Conservation (phyloP, 2,888 invertebrate genomes). For the Aplocera efformata region DNA sequence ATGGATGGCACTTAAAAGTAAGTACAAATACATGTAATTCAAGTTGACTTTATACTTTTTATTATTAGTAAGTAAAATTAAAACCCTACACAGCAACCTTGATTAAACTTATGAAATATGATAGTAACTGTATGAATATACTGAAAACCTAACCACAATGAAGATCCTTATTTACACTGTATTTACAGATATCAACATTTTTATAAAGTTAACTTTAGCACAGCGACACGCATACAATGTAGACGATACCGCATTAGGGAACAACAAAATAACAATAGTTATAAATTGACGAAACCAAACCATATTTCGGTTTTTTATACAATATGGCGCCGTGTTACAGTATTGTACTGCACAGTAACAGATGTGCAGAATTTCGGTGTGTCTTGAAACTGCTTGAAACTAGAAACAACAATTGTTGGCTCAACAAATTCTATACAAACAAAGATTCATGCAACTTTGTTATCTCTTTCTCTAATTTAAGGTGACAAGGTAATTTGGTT, state of each 20-base stretch:
- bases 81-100: constrained; percentile 4
- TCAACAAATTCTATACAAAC: no score
- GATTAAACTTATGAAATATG: constrained; percentile 6
- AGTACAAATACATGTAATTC: constrained; percentile 8
- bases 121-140: constrained; percentile 2
- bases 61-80: constrained; percentile 4
- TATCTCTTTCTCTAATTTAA: no score
- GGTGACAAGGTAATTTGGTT: no score
- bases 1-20: constrained; percentile 13
- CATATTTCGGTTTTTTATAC: no score
- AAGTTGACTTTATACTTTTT: constrained; percentile 5
- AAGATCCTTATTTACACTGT: constrained; percentile 1
- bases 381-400: no score
- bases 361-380: no score
- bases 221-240: constrained; percentile 3
- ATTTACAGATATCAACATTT: constrained; percentile 20
- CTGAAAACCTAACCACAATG: constrained; percentile 5
- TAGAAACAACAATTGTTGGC: no score
- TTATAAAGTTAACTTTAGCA: constrained; percentile 6
- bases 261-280: no score
- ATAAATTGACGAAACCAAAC: no score
- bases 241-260: background rate
- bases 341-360: no score
- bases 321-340: no score
- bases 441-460: no score